Evolutionary conservation across 2,113 vertebrate genomes (phyloP).

Genomic region (Pungitius pungitius): DNA sequence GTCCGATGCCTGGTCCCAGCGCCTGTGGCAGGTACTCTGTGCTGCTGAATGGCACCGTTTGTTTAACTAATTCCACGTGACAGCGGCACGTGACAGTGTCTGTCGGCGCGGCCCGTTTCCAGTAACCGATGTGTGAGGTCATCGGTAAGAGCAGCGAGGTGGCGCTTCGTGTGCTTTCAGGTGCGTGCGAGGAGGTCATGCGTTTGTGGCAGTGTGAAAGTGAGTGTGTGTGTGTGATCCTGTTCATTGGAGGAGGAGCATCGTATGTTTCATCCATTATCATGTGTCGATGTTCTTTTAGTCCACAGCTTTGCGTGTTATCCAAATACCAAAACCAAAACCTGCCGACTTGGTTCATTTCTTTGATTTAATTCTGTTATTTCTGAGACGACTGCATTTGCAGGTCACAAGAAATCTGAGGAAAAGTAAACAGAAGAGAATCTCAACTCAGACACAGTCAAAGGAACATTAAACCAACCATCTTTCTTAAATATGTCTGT

Average conservation of each 20-base stretch:
- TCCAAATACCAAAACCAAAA: no score
- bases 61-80: conserved; percentile 38
- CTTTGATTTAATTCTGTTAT: no score
- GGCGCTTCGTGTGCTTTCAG: conserved; percentile 5
- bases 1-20: conserved; percentile 44
- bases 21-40: conserved; percentile 42
- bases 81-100: conserved; percentile 35
- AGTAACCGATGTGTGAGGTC: conserved; percentile 40
- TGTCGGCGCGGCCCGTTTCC: conserved; percentile 27
- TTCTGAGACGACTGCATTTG: no score
- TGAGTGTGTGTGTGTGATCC: not conserved
- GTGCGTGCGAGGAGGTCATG: conserved; percentile 16
- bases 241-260: not conserved
- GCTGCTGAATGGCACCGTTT: conserved; percentile 33
- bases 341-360: no score
- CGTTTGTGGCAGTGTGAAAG: conserved; percentile 3
- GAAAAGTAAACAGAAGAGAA: not conserved
- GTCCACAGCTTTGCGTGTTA: no score
- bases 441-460: not conserved
- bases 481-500: not conserved
- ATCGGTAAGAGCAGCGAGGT: conserved; percentile 27
- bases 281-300: no score
- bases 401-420: no score
- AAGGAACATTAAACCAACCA: not conserved
- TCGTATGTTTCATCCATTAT: no score